These are phyloP conservation scores for Trichomycterus rosablanca DNA, from an alignment of 2,113 vertebrate genomes.

Conservation along the genomic window DNA sequence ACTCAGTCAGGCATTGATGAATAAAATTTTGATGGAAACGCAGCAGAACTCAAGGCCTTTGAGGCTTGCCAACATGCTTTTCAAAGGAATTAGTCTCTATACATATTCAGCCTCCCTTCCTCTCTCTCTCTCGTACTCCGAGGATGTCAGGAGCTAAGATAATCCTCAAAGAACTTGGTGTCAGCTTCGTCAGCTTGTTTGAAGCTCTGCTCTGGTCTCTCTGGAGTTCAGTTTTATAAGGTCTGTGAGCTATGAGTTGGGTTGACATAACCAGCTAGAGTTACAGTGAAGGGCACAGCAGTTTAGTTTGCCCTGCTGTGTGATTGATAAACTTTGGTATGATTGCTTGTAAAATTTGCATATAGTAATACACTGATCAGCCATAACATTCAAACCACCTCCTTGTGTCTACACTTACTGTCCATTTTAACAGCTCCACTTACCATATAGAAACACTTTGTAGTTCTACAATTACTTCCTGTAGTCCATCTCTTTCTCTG, in stretches of 20 bases:
- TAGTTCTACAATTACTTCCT: too few relatives aligned
- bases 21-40: conserved; percentile 4
- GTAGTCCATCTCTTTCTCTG: too few relatives aligned
- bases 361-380: too few relatives aligned
- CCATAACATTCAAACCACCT: too few relatives aligned
- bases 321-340: conserved; percentile 11
- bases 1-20: conserved; percentile 10
- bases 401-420: too few relatives aligned
- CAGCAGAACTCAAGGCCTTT: conserved; percentile 1
- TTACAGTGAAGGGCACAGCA: background rate
- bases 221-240: conserved; percentile 7
- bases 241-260: conserved; percentile 11
- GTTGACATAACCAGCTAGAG: conserved; percentile 1
- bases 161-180: conserved; percentile 28
- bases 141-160: conserved; percentile 16
- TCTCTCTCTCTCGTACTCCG: conserved; percentile 1
- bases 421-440: too few relatives aligned
- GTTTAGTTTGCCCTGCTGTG: background rate
- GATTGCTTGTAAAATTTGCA: too few relatives aligned
- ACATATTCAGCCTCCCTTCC: conserved; percentile 19
- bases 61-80: conserved; percentile 10
- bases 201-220: conserved; percentile 21
- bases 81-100: conserved; percentile 13
- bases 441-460: too few relatives aligned
- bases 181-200: conserved; percentile 18